phyloP scores from a whole-genome alignment of 1,140 invertebrate species.

The Probaryconus sp. region DNA sequence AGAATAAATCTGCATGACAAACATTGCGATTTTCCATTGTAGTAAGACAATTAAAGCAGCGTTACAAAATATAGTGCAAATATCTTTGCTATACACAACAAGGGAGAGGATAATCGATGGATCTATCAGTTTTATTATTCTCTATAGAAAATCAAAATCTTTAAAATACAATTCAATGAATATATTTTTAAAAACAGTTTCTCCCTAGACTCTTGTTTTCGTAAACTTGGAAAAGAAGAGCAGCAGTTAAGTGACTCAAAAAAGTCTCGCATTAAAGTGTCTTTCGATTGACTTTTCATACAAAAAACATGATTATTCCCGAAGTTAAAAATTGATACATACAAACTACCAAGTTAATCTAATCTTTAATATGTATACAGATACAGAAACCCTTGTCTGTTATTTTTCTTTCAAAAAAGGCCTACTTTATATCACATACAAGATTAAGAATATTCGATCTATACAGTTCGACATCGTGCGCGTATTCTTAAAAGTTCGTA shows the following conservation, averaged over 20 bases:
- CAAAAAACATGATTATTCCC: too few relatives aligned
- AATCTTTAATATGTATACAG: conserved; percentile 50
- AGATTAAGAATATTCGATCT: conserved; percentile 67
- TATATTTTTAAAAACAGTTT: conserved; percentile 28
- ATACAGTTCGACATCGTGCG: conserved; percentile 56
- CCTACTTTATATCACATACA: conserved; percentile 74
- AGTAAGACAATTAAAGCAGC: conserved; percentile 70
- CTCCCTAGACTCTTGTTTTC: neutral
- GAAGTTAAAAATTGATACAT: conserved; percentile 28
- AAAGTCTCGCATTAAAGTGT: too few relatives aligned
- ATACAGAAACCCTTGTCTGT: conserved; percentile 39
- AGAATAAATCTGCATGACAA: conserved; percentile 11
- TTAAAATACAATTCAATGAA: conserved; percentile 22
- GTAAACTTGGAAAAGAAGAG: neutral
- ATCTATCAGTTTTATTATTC: conserved; percentile 6
- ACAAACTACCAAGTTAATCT: conserved; percentile 47
- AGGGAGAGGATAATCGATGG: conserved; percentile 60
- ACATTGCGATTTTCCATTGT: conserved; percentile 42
- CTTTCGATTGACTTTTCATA: too few relatives aligned
- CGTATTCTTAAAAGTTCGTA: conserved; percentile 10
- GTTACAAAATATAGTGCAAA: conserved; percentile 77
- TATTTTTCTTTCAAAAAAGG: conserved; percentile 67
- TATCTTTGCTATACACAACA: conserved; percentile 72
- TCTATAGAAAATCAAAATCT: conserved; percentile 7
- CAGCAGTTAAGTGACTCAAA: too few relatives aligned